Conservation (phyloP, 2,888 invertebrate genomes). For the Bibio marci region DNA sequence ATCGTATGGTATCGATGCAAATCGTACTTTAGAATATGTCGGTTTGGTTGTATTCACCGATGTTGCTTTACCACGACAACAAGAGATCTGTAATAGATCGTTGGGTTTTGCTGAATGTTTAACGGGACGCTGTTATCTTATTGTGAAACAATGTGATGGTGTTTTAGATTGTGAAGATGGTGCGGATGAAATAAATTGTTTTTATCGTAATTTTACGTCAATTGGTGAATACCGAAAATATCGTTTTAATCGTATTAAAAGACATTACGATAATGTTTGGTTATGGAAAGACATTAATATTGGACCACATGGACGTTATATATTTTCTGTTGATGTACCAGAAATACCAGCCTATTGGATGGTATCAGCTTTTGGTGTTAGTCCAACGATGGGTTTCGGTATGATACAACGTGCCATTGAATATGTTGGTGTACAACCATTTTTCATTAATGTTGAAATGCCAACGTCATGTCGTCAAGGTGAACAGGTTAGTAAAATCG, state of each 20-base stretch:
- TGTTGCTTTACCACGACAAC: slow-evolving; percentile 53
- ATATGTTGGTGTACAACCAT: slow-evolving; percentile 80
- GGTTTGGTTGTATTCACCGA: slow-evolving; percentile 85
- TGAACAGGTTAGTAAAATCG: slow-evolving; percentile 49
- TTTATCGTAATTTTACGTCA: slow-evolving; percentile 45
- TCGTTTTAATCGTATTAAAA: slow-evolving; percentile 71
- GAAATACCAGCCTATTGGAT: slow-evolving; percentile 80
- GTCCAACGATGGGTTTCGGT: slow-evolving; percentile 71
- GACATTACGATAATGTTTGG: slow-evolving; percentile 92
- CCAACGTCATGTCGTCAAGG: slow-evolving; percentile 70
- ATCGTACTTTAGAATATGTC: slow-evolving; percentile 80
- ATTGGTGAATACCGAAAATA: slow-evolving; percentile 55
- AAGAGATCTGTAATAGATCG: slow-evolving; percentile 50
- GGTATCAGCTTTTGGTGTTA: slow-evolving; percentile 82
- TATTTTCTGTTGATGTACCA: slow-evolving; percentile 76
- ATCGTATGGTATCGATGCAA: slow-evolving; percentile 84
- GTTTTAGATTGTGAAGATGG: slow-evolving; percentile 64
- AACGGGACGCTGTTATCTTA: slow-evolving; percentile 60
- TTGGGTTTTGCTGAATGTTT: slow-evolving; percentile 65
- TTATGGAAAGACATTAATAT: slow-evolving; percentile 89
- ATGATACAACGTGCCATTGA: slow-evolving; percentile 65
- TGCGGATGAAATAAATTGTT: slow-evolving; percentile 69
- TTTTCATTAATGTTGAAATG: slow-evolving; percentile 91
- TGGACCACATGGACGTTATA: slow-evolving; percentile 75
- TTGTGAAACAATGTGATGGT: slow-evolving; percentile 63